These are phyloP conservation scores for Biston stratarius DNA, from an alignment of 2,888 invertebrate genomes.

Conservation along the genomic window DNA sequence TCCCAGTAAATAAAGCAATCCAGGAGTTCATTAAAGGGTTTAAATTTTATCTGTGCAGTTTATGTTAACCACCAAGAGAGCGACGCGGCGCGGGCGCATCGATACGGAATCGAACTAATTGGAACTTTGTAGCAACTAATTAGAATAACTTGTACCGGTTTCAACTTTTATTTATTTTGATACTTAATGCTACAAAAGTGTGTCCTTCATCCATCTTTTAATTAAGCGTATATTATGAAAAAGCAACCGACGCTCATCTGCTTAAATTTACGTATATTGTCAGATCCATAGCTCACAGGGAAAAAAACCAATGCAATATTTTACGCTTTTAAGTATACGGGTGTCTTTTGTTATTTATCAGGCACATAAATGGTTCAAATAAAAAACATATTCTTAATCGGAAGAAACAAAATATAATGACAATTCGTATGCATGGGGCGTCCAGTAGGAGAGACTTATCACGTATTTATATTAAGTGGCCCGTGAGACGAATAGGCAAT, in stretches of 20 bases:
- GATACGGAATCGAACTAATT: slow-evolving; percentile 77
- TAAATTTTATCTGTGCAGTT: slow-evolving; percentile 79
- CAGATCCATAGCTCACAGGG: slow-evolving; percentile 22
- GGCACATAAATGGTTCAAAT: slow-evolving; percentile 51
- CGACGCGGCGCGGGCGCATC: slow-evolving; percentile 56
- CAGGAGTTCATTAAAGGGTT: slow-evolving; percentile 74
- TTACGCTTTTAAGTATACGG: slow-evolving; percentile 37
- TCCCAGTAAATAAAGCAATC: slow-evolving; percentile 73
- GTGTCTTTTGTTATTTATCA: slow-evolving; percentile 43
- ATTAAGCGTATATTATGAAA: slow-evolving; percentile 41
- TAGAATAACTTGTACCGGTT: slow-evolving; percentile 69
- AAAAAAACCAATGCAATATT: slow-evolving; percentile 34
- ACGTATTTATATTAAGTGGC: slow-evolving; percentile 58
- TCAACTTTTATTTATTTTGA: slow-evolving; percentile 61
- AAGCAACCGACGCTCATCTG: slow-evolving; percentile 31
- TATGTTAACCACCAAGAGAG: slow-evolving; percentile 71
- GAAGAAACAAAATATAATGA: slow-evolving; percentile 55
- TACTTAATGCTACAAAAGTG: slow-evolving; percentile 54
- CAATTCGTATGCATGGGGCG: slow-evolving; percentile 56
- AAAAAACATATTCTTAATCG: slow-evolving; percentile 48
- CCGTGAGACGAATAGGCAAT: slow-evolving; percentile 56
- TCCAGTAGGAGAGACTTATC: slow-evolving; percentile 48
- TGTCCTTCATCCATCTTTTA: slow-evolving; percentile 48
- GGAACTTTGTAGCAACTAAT: slow-evolving; percentile 76
- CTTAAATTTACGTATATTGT: not conserved